These are phyloP conservation scores for Nasonia longicornis DNA, from an alignment of 1,140 invertebrate genomes.

Conservation along the genomic window DNA sequence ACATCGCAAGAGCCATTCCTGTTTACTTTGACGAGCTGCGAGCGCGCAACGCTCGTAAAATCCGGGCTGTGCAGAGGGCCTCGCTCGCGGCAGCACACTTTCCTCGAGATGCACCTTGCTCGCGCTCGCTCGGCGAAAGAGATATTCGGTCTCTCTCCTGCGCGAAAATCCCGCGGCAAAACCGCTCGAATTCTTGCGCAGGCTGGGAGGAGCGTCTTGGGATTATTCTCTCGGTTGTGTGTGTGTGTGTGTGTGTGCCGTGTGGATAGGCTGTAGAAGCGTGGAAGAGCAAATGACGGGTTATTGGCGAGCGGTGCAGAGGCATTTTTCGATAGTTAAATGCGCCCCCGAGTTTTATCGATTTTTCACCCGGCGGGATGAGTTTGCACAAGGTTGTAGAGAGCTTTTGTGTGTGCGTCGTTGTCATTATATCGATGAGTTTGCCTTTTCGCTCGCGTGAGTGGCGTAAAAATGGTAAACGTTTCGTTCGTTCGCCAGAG, in stretches of 20 bases:
- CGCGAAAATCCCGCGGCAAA: slow-evolving; percentile 31
- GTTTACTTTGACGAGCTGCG: slow-evolving; percentile 60
- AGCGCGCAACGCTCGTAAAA: slow-evolving; percentile 35
- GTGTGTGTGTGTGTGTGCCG: neutral
- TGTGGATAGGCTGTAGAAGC: neutral
- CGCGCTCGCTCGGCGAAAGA: neutral
- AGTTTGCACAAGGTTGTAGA: slow-evolving; percentile 24
- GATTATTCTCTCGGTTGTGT: slow-evolving; percentile 47
- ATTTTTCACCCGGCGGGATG: slow-evolving; percentile 28
- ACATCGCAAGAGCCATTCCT: slow-evolving; percentile 40
- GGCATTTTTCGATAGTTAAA: slow-evolving; percentile 24
- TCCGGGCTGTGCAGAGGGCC: slow-evolving; percentile 52
- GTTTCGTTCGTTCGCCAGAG: too few relatives aligned
- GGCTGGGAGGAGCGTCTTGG: slow-evolving; percentile 25
- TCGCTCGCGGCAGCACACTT: neutral
- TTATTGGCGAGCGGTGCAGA: neutral
- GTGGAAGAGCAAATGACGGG: slow-evolving; percentile 22
- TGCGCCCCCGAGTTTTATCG: slow-evolving; percentile 19
- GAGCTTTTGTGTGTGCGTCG: neutral
- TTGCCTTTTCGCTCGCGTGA: neutral
- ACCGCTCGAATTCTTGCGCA: slow-evolving; percentile 28
- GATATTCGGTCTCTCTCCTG: slow-evolving; percentile 2
- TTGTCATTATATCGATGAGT: slow-evolving; percentile 24
- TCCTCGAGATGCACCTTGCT: neutral
- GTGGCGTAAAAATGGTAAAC: neutral